These are phyloP conservation scores for Agelastica alni DNA, from an alignment of 2,888 invertebrate genomes.

Conservation along the genomic window DNA sequence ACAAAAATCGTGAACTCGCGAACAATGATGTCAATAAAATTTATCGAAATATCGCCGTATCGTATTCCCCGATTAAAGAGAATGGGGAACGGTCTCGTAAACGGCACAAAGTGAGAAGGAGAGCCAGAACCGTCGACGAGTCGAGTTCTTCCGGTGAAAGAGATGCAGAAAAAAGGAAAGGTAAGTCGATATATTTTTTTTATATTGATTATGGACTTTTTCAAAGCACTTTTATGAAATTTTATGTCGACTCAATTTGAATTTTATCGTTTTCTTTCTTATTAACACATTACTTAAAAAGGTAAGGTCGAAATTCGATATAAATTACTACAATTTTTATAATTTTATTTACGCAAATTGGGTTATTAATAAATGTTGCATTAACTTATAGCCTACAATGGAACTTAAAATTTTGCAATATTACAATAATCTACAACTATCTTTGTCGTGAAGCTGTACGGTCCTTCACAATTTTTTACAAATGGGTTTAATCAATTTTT, in stretches of 20 bases:
- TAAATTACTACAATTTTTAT: too few species aligned
- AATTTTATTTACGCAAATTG: too few species aligned
- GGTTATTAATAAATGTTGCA: too few species aligned
- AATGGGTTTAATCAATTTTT: too few species aligned
- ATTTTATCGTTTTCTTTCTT: not conserved
- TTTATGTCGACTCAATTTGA: not conserved
- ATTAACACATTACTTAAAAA: too few species aligned
- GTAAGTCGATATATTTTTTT: not conserved
- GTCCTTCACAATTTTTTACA: too few species aligned
- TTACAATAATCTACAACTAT: too few species aligned
- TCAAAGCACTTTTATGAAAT: not conserved
- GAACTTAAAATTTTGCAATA: too few species aligned
- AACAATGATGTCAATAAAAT: not conserved
- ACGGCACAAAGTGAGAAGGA: not conserved
- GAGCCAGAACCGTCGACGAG: not conserved
- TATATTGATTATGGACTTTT: not conserved
- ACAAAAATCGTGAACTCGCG: not conserved
- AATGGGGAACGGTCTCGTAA: not conserved
- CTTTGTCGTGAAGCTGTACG: too few species aligned
- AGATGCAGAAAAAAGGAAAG: not conserved
- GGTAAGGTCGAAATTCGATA: too few species aligned
- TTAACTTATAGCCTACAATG: too few species aligned
- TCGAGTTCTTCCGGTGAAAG: slow-evolving; percentile 1
- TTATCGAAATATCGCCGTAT: not conserved
- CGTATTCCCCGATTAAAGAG: not conserved